phyloP scores from a whole-genome alignment of 2,888 invertebrate species.

The Mimachlamys varia region DNA sequence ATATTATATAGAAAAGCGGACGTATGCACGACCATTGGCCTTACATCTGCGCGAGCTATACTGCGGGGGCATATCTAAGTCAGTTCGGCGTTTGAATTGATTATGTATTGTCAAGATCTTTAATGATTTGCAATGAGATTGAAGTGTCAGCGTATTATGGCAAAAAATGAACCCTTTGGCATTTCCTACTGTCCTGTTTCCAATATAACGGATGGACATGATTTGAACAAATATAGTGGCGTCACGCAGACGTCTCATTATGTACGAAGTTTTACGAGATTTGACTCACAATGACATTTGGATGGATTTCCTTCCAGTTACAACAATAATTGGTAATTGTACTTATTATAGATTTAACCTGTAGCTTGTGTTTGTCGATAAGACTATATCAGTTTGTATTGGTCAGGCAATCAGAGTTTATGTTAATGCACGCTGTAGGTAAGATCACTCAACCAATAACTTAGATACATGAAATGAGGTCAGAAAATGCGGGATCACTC shows the following conservation, averaged over 20 bases:
- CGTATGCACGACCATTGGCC: constrained; percentile 45
- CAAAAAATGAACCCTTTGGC: constrained; percentile 17
- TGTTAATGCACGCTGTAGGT: no score
- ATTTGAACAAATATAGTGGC: constrained; percentile 4
- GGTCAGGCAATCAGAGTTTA: no score
- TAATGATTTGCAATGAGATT: constrained; percentile 22
- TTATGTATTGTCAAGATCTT: constrained; percentile 17
- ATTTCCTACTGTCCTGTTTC: neutral
- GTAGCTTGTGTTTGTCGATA: no score
- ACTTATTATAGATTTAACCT: neutral
- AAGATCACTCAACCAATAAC: no score
- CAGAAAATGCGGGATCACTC: no score
- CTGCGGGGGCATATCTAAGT: constrained; percentile 20
- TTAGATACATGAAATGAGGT: no score
- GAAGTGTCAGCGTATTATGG: constrained; percentile 21
- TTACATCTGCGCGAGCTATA: constrained; percentile 47
- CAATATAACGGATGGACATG: neutral
- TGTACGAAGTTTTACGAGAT: neutral
- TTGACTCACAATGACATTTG: neutral
- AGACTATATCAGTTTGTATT: no score
- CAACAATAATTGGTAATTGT: neutral
- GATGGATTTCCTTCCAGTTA: neutral
- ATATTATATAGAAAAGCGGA: constrained; percentile 46
- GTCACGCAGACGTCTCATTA: neutral
- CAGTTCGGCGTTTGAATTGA: constrained; percentile 4